phyloP scores from a whole-genome alignment of 2,113 vertebrate genomes.

The Muscicapa adusta region DNA sequence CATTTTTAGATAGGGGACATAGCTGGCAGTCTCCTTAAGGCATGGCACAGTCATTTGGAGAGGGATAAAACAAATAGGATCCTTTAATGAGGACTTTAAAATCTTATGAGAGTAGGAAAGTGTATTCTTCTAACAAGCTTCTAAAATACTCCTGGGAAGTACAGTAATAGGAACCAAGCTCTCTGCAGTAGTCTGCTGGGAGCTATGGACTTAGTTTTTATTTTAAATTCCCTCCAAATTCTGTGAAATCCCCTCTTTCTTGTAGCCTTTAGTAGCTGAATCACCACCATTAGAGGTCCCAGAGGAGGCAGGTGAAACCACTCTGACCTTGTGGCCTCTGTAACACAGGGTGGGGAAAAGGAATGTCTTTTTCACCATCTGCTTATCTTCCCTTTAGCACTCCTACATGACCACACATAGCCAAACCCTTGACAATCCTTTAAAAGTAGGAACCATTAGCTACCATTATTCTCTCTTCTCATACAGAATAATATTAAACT shows the following conservation, averaged over 20 bases:
- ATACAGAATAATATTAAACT: not conserved
- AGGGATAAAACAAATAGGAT: not conserved
- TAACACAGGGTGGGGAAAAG: not conserved
- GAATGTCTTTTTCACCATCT: not conserved
- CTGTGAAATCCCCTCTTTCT: not conserved
- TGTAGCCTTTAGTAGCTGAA: not conserved
- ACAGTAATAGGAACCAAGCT: not conserved
- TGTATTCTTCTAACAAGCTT: not conserved
- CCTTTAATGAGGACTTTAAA: constrained; percentile 2
- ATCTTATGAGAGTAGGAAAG: not conserved
- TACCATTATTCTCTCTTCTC: not conserved
- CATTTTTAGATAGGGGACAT: not conserved
- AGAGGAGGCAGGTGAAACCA: not conserved
- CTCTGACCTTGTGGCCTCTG: not conserved
- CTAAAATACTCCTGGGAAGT: not conserved
- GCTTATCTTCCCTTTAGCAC: not conserved
- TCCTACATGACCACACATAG: not conserved
- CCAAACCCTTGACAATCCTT: not conserved
- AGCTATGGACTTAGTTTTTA: not conserved
- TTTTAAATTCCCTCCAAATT: not conserved
- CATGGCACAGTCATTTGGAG: not conserved
- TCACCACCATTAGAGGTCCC: not conserved
- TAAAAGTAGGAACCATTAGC: not conserved
- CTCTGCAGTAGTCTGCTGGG: not conserved
- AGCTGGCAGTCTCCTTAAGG: not conserved